Evolutionary conservation across 2,113 vertebrate species (phyloP).

Genomic region (Leucosticte australis): DNA sequence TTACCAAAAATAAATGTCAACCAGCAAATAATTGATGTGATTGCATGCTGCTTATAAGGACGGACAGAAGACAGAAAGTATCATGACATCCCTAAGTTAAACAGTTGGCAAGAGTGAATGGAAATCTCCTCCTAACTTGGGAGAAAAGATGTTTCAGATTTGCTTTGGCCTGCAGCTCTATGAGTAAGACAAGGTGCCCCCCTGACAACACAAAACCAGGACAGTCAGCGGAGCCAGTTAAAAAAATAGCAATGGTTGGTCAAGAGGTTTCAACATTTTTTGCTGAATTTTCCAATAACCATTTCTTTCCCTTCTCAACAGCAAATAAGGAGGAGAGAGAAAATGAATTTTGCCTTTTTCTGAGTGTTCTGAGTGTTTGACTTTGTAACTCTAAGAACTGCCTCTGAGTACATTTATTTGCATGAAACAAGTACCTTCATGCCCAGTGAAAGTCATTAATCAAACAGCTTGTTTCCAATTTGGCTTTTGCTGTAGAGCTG

Average conservation of each 20-base stretch:
- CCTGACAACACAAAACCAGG: not conserved
- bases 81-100: not conserved
- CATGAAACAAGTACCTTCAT: not conserved
- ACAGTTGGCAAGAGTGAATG: not conserved
- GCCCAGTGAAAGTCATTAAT: not conserved
- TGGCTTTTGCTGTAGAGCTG: not conserved
- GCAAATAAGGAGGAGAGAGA: not conserved
- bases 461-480: not conserved
- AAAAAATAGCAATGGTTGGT: not conserved
- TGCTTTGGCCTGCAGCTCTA: not conserved
- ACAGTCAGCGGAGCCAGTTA: not conserved
- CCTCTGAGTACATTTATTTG: not conserved
- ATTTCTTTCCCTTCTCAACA: not conserved
- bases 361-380: not conserved
- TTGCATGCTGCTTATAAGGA: not conserved
- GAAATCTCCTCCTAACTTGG: not conserved
- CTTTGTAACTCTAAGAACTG: not conserved
- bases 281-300: not conserved
- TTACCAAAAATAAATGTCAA: constrained; percentile 7
- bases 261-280: not conserved
- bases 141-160: not conserved
- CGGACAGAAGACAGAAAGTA: not conserved
- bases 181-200: not conserved
- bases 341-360: not conserved
- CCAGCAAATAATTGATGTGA: not conserved